Conservation (phyloP, 1,140 invertebrate species). For the Bombus confusus region DNA sequence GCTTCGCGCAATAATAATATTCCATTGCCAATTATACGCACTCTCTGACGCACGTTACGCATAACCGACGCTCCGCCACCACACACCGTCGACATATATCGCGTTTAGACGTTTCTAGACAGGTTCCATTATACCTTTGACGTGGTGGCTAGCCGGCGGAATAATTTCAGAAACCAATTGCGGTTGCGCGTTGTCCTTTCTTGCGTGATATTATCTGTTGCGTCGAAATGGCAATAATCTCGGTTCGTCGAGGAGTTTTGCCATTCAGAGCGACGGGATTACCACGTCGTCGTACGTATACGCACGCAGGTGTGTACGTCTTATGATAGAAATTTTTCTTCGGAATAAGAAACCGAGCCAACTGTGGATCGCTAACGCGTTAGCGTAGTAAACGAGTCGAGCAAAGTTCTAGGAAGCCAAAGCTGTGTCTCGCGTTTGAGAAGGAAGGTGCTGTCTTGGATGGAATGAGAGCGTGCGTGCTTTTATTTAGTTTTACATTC, state of each 20-base stretch:
- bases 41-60: constrained; percentile 26
- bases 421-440: accelerated
- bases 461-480: too few relatives aligned
- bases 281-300: too few relatives aligned
- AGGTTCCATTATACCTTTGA: constrained; percentile 26
- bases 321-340: too few relatives aligned
- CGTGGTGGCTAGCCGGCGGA: background rate
- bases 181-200: constrained; percentile 1
- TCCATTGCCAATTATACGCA: constrained; percentile 47
- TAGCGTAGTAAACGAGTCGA: accelerated
- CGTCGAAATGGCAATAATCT: background rate
- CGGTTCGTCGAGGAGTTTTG: background rate
- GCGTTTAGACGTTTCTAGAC: constrained; percentile 21
- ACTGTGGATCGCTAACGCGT: background rate
- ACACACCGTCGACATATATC: background rate
- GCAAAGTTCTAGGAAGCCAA: background rate
- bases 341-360: background rate
- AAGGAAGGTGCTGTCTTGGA: too few relatives aligned
- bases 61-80: background rate
- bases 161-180: constrained; percentile 10
- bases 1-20: constrained; percentile 49
- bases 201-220: background rate
- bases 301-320: background rate
- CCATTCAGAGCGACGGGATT: too few relatives aligned
- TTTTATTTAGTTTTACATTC: too few relatives aligned